phyloP scores from a whole-genome alignment of 1,140 invertebrate genomes.

The Zaprionus ornatus region DNA sequence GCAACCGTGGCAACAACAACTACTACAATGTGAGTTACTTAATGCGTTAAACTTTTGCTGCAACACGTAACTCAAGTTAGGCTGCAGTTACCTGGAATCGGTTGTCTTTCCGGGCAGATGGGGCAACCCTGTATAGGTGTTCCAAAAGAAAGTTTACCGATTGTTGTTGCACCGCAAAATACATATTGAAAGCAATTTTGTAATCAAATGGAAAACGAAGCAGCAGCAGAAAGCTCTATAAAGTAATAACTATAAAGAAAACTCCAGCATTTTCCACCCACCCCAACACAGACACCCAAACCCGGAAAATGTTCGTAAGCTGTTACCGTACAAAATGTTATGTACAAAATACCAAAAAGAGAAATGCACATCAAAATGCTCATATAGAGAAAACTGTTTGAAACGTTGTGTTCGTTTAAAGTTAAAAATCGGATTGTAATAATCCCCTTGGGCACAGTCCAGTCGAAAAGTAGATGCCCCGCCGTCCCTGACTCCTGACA shows the following conservation, averaged over 20 bases:
- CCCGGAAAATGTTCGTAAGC: conserved; percentile 21
- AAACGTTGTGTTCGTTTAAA: conserved; percentile 44
- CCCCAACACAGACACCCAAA: conserved; percentile 21
- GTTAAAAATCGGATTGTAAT: conserved; percentile 76
- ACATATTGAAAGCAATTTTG: conserved; percentile 73
- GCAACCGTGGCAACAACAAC: conserved; percentile 22
- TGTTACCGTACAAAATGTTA: conserved; percentile 46
- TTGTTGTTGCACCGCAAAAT: conserved; percentile 45
- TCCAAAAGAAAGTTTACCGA: conserved; percentile 60
- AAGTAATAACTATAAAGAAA: conserved; percentile 80
- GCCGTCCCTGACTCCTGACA: conserved; percentile 44
- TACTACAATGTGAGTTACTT: conserved; percentile 63
- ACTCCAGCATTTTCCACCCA: conserved; percentile 60
- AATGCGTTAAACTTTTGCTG: conserved; percentile 79
- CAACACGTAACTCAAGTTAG: conserved; percentile 74
- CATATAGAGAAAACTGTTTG: conserved; percentile 20
- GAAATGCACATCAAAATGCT: conserved; percentile 49
- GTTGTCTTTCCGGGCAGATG: background rate
- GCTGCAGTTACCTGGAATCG: conserved; percentile 47
- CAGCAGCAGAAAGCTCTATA: conserved; percentile 59
- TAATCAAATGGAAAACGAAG: conserved; percentile 61
- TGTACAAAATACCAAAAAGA: background rate
- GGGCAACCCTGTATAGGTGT: conserved; percentile 53
- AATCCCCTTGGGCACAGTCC: conserved; percentile 41
- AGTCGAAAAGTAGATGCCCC: conserved; percentile 3